Evolutionary conservation across 2,113 vertebrate species (phyloP), one percentile per base, ranked within the genome.

Genomic region (Hiodon tergisus): DNA sequence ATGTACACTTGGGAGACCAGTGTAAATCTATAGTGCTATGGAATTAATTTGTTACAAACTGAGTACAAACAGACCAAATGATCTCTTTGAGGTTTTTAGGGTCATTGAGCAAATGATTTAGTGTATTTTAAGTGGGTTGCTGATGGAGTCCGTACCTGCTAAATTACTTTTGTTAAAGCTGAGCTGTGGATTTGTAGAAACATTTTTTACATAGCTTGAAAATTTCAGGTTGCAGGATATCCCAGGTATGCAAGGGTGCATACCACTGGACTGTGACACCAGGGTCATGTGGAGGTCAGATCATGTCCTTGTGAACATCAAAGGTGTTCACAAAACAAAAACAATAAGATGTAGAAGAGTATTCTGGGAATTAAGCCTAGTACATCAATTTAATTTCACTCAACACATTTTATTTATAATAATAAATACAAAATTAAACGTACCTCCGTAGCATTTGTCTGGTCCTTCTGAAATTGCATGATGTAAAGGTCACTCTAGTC

Each of bases 401-500:
- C 9, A 65, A 11, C 54, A 57, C 54, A 10, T 57, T 57, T 10
- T 10, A 31, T 31, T 31, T 31, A 31, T 31, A 31, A 31, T 31
- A 31, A 31, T 31, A 31, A 31, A 31, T 31, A 31, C 31, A 31
- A 31, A 31, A 31, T 31, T 31, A 31, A 31, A 31, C 31, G 31
- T 31, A 31, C 52, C 51, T 65, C 31, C 50, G 63, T 65, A 65
- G 61, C 51, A 8, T 65, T 51, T 11, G 10, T 31, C 31, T 31
- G 31, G 31, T 31, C 31, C 31, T 31, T 31, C 31, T 31, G 31
- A 31, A 31, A 31, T 31, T 2, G 4, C 63, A 11, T 4, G 9
- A 1, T 47, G 61, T 65, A 73, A 54, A 73, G 71, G 60, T 73
- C 60, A 17, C 48, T 53, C 59, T 60, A 16, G 58, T n/a, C 31